Percentiles rank a stretch among this genome's conserved stretches.
Conservation (phyloP, 1,140 invertebrate genomes). For the Phenacoccus solenopsis region DNA sequence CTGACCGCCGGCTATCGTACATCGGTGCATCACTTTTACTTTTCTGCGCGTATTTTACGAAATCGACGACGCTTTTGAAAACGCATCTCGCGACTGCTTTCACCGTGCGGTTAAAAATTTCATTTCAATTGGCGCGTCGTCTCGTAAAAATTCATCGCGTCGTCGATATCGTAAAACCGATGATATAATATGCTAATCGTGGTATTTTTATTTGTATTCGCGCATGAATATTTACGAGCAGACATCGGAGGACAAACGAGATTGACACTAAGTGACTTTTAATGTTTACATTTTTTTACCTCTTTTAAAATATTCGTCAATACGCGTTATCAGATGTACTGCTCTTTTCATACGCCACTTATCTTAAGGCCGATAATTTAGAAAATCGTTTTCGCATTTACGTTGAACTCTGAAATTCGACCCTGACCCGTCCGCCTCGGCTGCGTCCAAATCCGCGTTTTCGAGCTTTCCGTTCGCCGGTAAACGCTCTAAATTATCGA, state of each 20-base stretch:
- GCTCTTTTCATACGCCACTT: too few species aligned
- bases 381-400: too few species aligned
- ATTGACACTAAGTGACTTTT: slow-evolving; percentile 2
- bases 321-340: not conserved
- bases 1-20: too few species aligned
- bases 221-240: slow-evolving; percentile 1
- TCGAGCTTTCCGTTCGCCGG: too few species aligned
- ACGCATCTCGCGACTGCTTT: not conserved
- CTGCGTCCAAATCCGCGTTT: too few species aligned
- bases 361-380: too few species aligned
- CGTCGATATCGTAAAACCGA: not conserved
- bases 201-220: not conserved
- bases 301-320: not conserved
- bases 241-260: not conserved
- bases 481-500: too few species aligned
- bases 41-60: not conserved
- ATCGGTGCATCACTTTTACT: not conserved
- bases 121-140: not conserved
- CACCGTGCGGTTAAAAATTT: not conserved
- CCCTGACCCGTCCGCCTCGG: too few species aligned
- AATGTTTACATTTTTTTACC: not conserved
- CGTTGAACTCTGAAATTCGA: too few species aligned
- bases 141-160: too few species aligned
- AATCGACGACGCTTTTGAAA: not conserved
- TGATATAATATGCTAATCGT: slow-evolving; percentile 3